phyloP scores from a whole-genome alignment of 2,113 vertebrate genomes.

The Cebus imitator region DNA sequence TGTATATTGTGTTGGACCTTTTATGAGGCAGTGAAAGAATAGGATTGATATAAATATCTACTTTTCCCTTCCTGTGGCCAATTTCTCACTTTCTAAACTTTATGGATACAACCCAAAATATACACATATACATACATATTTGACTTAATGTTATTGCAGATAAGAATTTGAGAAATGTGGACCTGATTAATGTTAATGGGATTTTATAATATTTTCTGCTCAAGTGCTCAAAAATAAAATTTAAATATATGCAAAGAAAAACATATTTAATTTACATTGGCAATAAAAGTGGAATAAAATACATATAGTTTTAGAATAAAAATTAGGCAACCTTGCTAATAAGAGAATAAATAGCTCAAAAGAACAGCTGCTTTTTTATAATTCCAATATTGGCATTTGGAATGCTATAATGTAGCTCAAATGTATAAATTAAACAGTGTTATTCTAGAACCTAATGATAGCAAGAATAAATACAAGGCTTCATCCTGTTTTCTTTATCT shows the following conservation, averaged over 20 bases:
- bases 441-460: conserved; percentile 44
- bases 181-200: conserved; percentile 63
- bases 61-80: conserved; percentile 32
- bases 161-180: conserved; percentile 73
- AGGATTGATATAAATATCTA: conserved; percentile 42
- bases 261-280: conserved; percentile 67
- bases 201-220: conserved; percentile 69
- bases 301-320: conserved; percentile 69
- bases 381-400: conserved; percentile 47
- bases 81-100: conserved; percentile 58
- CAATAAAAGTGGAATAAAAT: conserved; percentile 66
- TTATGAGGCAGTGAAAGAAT: conserved; percentile 53
- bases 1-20: conserved; percentile 52
- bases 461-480: conserved; percentile 34
- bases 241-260: conserved; percentile 71
- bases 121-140: conserved; percentile 45
- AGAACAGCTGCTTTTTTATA: conserved; percentile 70
- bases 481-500: conserved; percentile 38
- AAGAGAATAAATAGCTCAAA: conserved; percentile 65
- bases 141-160: conserved; percentile 61
- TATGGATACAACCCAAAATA: conserved; percentile 60
- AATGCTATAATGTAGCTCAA: conserved; percentile 51
- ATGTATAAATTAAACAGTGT: conserved; percentile 42
- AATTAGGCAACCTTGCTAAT: conserved; percentile 62
- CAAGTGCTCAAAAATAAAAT: conserved; percentile 73